Conservation (phyloP, 2,113 vertebrate genomes). For the Cnemophilus loriae region DNA sequence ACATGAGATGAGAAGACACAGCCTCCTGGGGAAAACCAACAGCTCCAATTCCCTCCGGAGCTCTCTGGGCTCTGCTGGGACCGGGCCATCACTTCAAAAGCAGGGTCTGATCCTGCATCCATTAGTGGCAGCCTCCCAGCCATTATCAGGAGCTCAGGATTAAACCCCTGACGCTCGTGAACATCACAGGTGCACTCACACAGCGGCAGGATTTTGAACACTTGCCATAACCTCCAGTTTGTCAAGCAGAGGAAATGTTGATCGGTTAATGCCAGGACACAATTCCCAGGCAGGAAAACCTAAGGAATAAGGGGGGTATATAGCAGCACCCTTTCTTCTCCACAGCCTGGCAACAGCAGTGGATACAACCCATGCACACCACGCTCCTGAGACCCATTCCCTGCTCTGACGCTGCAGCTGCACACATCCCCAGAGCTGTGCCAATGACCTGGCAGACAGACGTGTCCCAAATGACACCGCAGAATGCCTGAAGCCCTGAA, state of each 20-base stretch:
- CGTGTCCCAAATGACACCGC: constrained; percentile 14
- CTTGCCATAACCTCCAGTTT: not conserved
- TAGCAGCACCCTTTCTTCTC: not conserved
- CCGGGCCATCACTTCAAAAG: not conserved
- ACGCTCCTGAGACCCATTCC: not conserved
- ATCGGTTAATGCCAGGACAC: not conserved
- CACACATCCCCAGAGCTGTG: not conserved
- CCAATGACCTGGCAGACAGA: constrained; percentile 11
- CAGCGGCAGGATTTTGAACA: not conserved
- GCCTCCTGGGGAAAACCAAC: not conserved
- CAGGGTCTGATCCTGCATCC: not conserved
- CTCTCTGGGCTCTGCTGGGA: not conserved
- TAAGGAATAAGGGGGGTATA: not conserved
- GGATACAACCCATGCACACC: not conserved
- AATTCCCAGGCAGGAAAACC: not conserved
- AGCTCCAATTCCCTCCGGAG: not conserved
- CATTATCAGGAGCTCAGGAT: not conserved
- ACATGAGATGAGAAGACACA: not conserved
- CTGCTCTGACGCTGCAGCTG: not conserved
- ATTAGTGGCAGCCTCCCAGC: not conserved
- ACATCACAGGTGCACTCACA: not conserved
- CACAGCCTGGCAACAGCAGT: not conserved
- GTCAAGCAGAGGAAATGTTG: not conserved
- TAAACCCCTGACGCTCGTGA: not conserved
- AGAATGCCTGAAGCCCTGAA: constrained; percentile 22